Evolutionary conservation across 2,888 invertebrate species (phyloP), one percentile per base, ranked within the genome.

Genomic region (Trissoscelio sp.): DNA sequence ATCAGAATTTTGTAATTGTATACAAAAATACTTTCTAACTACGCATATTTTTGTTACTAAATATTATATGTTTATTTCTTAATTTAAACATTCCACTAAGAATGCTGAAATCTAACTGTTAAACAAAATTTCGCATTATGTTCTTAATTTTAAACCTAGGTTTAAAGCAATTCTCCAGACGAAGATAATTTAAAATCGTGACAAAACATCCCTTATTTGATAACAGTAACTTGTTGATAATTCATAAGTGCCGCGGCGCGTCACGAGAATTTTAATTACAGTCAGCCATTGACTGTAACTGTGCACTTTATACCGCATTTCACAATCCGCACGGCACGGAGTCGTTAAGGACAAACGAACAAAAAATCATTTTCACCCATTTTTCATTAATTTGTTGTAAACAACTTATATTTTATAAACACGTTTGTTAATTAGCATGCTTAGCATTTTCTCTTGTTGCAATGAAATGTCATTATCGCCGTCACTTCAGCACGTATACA

Each of bases 251-350:
- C 6, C 46, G 44, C n/a, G n/a, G n/a, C n/a, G 39, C 57, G 48
- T 46, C 34, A 46, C 22, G 66, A 22, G 57, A 75, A 66, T 55
- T 75, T 75, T 75, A 66, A 75, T 75, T 66, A 20, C 55, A 39
- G 14, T 39, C 14, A n/a, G 42, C 7, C 44, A 39, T 64, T 46
- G 53, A 66, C 55, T 51, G 51, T 53, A 75, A 60, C 46, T 51
- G 53, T 77, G 62, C 69, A 77, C 77, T 60, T 77, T 77, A 77
- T 20, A 60, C 66, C 16, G 34, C 34, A 77, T 67, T 67, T 77
- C 60, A 53, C 67, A 77, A 77, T 67, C 39, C n/a, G 22, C 24
- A 12, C 24, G 2, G 12, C 39, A n/a, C n/a, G n/a, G n/a, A n/a
- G 18, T 46, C n/a, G 48, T 12, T 73, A 62, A 39, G 20, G 62